phyloP scores from a whole-genome alignment of 2,888 invertebrate species.

The Diachrysia chrysitis region DNA sequence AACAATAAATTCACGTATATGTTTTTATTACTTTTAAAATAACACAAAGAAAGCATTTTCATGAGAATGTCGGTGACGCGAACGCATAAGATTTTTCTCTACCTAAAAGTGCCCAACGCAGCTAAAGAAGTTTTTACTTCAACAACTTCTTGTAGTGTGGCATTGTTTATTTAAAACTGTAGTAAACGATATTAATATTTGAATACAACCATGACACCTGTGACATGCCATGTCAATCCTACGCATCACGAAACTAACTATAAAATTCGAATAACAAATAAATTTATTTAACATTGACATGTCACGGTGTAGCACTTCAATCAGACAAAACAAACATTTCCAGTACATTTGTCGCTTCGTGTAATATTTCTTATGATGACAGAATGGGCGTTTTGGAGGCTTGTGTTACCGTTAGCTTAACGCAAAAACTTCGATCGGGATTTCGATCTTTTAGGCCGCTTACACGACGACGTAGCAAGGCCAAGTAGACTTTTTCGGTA shows the following conservation, averaged over 20 bases:
- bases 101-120: too few species aligned
- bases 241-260: not conserved
- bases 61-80: too few species aligned
- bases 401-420: conserved; percentile 32
- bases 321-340: conserved; percentile 14
- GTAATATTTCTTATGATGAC: not conserved
- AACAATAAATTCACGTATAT: not conserved
- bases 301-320: conserved; percentile 32
- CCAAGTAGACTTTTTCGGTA: not conserved
- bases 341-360: not conserved
- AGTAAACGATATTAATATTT: not conserved
- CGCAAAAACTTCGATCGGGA: conserved; percentile 15
- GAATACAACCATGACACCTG: not conserved
- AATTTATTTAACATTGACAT: not conserved
- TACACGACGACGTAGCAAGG: not conserved
- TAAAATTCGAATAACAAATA: not conserved
- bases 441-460: conserved; percentile 1
- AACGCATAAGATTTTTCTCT: too few species aligned
- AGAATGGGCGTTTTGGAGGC: not conserved
- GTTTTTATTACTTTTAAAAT: too few species aligned
- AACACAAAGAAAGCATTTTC: too few species aligned
- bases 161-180: not conserved
- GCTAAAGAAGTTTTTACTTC: too few species aligned
- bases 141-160: too few species aligned
- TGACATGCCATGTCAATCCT: not conserved